Conservation (phyloP, 2,113 vertebrate species). For the Scalopus aquaticus region DNA sequence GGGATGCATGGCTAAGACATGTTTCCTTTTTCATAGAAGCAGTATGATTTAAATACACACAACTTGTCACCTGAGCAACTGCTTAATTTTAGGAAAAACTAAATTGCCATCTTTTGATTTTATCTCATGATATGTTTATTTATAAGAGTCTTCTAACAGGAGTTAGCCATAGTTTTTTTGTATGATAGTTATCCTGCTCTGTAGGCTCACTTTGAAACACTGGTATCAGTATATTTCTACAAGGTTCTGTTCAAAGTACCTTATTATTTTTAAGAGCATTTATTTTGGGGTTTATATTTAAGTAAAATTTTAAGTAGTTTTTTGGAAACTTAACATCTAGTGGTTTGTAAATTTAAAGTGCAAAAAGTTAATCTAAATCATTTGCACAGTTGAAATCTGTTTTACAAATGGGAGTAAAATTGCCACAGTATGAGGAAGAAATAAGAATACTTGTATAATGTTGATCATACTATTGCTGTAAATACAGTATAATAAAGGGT, state of each 20-base stretch:
- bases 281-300: slow-evolving; percentile 40
- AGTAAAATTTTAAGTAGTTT: slow-evolving; percentile 55
- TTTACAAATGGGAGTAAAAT: neutral
- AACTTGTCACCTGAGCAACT: slow-evolving; percentile 38
- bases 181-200: slow-evolving; percentile 29
- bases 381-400: slow-evolving; percentile 44
- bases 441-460: slow-evolving; percentile 37
- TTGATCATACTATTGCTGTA: slow-evolving; percentile 17
- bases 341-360: slow-evolving; percentile 52
- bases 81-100: slow-evolving; percentile 50
- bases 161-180: slow-evolving; percentile 49
- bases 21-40: slow-evolving; percentile 43
- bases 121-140: slow-evolving; percentile 61
- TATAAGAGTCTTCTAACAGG: slow-evolving; percentile 52
- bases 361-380: slow-evolving; percentile 50
- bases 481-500: slow-evolving; percentile 44
- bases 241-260: slow-evolving; percentile 58
- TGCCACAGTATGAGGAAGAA: slow-evolving; percentile 28
- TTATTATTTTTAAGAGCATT: slow-evolving; percentile 10
- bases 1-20: neutral
- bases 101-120: slow-evolving; percentile 46
- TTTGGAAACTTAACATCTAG: neutral
- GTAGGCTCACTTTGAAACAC: slow-evolving; percentile 46
- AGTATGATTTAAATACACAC: slow-evolving; percentile 40
- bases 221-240: slow-evolving; percentile 44